Evolutionary conservation across 2,113 vertebrate genomes (phyloP).

Genomic region (Galeopterus variegatus): DNA sequence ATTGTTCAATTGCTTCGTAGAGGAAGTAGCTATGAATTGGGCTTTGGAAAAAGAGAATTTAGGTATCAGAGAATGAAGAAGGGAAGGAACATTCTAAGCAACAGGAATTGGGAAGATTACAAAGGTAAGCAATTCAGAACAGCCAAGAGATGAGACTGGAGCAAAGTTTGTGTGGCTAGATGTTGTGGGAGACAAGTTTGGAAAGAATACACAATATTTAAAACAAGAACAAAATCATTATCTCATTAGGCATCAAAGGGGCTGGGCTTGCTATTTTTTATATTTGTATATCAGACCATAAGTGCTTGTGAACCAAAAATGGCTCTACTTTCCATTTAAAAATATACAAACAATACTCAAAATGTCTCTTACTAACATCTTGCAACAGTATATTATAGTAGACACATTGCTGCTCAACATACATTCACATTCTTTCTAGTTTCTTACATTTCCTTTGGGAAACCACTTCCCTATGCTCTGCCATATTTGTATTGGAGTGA

Average conservation of each 20-base stretch:
- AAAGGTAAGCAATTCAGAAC: not conserved
- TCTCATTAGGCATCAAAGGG: not conserved
- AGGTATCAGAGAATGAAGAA: conserved; percentile 12
- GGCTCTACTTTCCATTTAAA: not conserved
- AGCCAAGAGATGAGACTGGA: not conserved
- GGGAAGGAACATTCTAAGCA: not conserved
- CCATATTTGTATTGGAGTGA: not conserved
- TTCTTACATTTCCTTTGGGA: not conserved
- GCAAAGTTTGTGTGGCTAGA: not conserved
- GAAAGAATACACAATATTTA: not conserved
- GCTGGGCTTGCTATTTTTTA: not conserved
- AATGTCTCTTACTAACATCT: not conserved
- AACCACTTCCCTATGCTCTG: not conserved
- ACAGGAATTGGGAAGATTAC: not conserved
- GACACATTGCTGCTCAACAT: not conserved
- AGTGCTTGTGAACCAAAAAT: not conserved
- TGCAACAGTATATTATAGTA: not conserved
- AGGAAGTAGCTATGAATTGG: conserved; percentile 15
- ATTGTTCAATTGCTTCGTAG: conserved; percentile 3
- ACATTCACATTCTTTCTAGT: not conserved
- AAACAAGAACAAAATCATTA: not conserved
- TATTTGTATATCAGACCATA: not conserved
- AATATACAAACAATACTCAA: not conserved
- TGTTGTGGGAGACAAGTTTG: not conserved
- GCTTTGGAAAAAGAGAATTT: not conserved